Evolutionary conservation across 2,888 invertebrate species (phyloP).

Genomic region (Rhingia rostrata): DNA sequence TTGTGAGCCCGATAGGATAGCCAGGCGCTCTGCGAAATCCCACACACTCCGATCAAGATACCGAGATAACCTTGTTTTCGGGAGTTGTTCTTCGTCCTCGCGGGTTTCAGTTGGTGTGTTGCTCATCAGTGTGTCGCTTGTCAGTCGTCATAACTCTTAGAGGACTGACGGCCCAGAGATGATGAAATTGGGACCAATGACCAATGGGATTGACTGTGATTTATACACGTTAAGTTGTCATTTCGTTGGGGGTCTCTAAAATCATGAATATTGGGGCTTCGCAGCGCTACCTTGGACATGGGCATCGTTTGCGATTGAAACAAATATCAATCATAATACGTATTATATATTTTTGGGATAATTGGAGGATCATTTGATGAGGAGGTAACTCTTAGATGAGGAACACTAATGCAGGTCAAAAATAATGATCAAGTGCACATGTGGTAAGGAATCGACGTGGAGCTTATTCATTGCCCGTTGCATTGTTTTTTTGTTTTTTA

Average conservation of each 20-base stretch:
- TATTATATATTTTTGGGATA: constrained; percentile 34
- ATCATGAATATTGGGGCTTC: constrained; percentile 44
- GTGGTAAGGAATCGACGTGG: neutral
- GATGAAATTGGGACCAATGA: constrained; percentile 68
- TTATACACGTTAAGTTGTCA: constrained; percentile 49
- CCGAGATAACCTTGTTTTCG: constrained; percentile 57
- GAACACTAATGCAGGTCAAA: constrained; percentile 19
- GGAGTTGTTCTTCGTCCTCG: constrained; percentile 1
- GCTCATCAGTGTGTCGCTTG: constrained; percentile 30
- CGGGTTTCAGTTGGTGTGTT: constrained; percentile 6
- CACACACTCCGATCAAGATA: constrained; percentile 29
- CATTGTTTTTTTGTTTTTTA: too few species aligned
- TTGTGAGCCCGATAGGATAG: constrained; percentile 37
- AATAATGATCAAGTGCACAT: constrained; percentile 13
- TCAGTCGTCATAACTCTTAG: constrained; percentile 61
- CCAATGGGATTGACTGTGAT: constrained; percentile 47
- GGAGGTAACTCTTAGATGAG: neutral
- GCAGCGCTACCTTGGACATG: neutral
- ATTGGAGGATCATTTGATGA: constrained; percentile 40
- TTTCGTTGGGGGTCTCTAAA: constrained; percentile 62
- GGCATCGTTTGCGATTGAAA: constrained; percentile 39
- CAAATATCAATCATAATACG: constrained; percentile 65
- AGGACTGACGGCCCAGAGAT: constrained; percentile 22
- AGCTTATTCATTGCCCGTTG: neutral
- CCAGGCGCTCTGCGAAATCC: constrained; percentile 59